phyloP scores from a whole-genome alignment of 2,797 vertebrate genomes.

The Percopsis omiscomaycus region DNA sequence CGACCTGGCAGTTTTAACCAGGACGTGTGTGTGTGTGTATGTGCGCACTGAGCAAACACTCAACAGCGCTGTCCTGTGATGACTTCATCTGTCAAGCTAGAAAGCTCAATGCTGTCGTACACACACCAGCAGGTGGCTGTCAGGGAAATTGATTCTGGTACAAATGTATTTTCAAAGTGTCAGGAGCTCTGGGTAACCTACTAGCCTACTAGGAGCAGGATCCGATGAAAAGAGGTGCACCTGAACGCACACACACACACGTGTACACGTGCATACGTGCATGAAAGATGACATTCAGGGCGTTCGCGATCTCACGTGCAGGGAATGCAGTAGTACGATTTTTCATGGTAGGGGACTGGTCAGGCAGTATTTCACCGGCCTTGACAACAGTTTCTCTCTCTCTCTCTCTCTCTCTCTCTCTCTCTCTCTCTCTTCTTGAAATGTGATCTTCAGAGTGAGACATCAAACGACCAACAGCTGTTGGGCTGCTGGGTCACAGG shows the following conservation, averaged over 20 bases:
- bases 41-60: conserved; percentile 38
- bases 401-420: neutral
- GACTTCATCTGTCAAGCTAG: conserved; percentile 61
- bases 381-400: conserved; percentile 5
- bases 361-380: conserved; percentile 13
- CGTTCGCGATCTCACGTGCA: neutral
- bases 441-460: conserved; percentile 74
- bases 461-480: conserved; percentile 82
- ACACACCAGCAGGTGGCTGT: neutral
- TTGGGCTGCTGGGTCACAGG: conserved; percentile 74
- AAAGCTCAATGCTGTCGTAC: conserved; percentile 49
- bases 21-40: neutral
- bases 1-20: conserved; percentile 16
- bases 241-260: too few species aligned
- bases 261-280: neutral
- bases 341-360: conserved; percentile 39
- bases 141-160: too few species aligned
- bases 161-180: too few species aligned
- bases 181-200: too few species aligned
- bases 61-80: conserved; percentile 58
- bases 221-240: too few species aligned
- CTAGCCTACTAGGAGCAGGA: too few species aligned
- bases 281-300: conserved; percentile 1
- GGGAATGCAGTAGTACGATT: conserved; percentile 12
- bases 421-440: conserved; percentile 53